A percentile compares a stretch with the other conserved stretches of the same genome.
These are phyloP conservation scores for Potamarius usumacintae DNA, from an alignment of 2,113 vertebrate species.

Conservation along the genomic window DNA sequence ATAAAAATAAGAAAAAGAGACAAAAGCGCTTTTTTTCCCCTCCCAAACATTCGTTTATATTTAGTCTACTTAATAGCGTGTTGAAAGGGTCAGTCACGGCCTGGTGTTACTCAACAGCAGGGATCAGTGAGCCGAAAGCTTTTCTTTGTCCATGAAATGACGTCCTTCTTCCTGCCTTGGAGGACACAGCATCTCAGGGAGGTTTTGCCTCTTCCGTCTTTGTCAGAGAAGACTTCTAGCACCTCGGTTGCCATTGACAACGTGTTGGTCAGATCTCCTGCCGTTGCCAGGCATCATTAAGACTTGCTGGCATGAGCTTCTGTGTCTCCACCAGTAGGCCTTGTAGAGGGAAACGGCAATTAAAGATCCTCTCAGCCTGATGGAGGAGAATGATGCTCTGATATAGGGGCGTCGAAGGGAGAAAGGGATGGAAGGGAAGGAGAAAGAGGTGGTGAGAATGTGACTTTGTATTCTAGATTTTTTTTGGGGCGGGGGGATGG, in stretches of 20 bases:
- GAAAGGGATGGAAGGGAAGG: constrained; percentile 30
- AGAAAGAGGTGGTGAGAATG: constrained; percentile 28
- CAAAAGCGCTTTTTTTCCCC: neutral
- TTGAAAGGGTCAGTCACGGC: constrained; percentile 30
- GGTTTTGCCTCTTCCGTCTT: constrained; percentile 45
- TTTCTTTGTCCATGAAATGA: constrained; percentile 60
- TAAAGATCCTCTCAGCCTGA: constrained; percentile 51
- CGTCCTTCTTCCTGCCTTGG: constrained; percentile 38
- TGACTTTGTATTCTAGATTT: constrained; percentile 26
- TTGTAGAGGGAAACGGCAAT: constrained; percentile 50
- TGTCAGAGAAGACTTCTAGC: constrained; percentile 53
- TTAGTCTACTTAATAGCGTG: neutral
- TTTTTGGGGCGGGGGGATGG: constrained; percentile 26
- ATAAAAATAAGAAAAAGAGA: neutral
- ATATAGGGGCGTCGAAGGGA: constrained; percentile 1
- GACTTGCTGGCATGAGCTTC: constrained; percentile 52
- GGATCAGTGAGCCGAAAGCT: constrained; percentile 40
- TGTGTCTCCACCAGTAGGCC: constrained; percentile 48
- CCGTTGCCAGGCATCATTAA: constrained; percentile 60
- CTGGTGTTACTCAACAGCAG: constrained; percentile 20
- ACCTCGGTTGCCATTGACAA: constrained; percentile 59
- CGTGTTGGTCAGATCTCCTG: constrained; percentile 55
- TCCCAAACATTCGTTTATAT: neutral
- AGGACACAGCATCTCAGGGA: constrained; percentile 50
- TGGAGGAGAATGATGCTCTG: constrained; percentile 48